Conservation (phyloP, 2,797 vertebrate species). For the Falco rusticolus region DNA sequence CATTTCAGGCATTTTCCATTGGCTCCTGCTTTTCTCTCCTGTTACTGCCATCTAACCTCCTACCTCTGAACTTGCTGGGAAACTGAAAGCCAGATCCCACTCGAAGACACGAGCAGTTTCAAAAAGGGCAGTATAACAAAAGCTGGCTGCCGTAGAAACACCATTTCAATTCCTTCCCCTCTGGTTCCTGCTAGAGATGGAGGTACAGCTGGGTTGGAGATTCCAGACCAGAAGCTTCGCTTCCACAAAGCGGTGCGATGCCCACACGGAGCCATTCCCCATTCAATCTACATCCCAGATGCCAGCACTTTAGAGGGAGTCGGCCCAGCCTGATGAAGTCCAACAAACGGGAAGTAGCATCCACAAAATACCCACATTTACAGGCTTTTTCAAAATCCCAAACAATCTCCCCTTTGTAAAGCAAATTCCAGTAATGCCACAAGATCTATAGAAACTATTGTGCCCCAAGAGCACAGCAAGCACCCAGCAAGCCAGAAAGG, state of each 20-base stretch:
- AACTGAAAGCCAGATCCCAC: background rate
- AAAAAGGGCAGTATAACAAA: background rate
- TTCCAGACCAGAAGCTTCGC: background rate
- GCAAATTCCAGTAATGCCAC: background rate
- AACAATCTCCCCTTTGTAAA: background rate
- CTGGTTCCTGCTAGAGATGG: rapidly evolving
- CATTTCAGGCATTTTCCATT: background rate
- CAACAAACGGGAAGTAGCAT: background rate
- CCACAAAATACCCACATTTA: background rate
- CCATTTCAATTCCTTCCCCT: background rate
- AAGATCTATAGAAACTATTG: background rate
- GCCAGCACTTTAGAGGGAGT: background rate
- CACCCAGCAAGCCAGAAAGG: background rate
- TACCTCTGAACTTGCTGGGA: background rate
- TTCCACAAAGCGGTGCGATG: background rate
- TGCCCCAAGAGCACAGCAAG: background rate
- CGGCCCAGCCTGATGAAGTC: background rate
- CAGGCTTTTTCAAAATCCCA: background rate
- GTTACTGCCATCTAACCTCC: background rate
- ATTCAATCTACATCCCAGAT: background rate
- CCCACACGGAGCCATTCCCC: background rate
- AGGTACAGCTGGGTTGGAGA: too few relatives aligned
- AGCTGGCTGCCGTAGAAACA: background rate
- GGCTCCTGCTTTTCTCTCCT: background rate
- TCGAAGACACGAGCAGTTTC: background rate